These are phyloP conservation scores for Habrosyne pyritoides DNA, from an alignment of 2,888 invertebrate genomes.

Conservation along the genomic window DNA sequence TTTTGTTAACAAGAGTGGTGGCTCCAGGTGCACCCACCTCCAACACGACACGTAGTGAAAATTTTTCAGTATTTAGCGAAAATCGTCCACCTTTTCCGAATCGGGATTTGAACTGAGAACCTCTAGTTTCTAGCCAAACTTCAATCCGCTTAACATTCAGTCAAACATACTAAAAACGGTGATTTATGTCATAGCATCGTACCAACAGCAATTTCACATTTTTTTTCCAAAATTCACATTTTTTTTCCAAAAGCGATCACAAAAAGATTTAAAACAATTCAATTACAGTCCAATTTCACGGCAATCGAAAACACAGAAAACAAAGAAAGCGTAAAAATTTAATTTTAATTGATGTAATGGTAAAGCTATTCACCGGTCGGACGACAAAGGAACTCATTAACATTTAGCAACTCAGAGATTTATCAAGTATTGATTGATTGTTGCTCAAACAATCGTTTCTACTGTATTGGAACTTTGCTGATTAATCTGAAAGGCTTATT, in stretches of 20 bases:
- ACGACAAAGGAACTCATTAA: slow-evolving; percentile 14
- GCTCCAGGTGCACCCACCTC: too few species aligned
- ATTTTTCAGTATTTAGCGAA: too few species aligned
- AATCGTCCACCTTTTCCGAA: too few species aligned
- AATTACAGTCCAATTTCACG: background rate
- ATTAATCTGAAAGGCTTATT: background rate
- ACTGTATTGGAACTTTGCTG: background rate
- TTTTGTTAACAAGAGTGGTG: too few species aligned
- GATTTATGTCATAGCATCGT: too few species aligned
- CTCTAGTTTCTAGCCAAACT: too few species aligned
- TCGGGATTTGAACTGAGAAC: too few species aligned
- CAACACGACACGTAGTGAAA: too few species aligned
- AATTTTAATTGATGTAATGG: background rate
- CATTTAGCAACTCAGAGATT: slow-evolving; percentile 11
- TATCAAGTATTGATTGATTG: slow-evolving; percentile 20
- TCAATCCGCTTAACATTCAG: too few species aligned
- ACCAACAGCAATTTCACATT: too few species aligned
- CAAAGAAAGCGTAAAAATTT: background rate
- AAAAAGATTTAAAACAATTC: background rate
- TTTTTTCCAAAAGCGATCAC: background rate
- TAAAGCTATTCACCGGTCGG: background rate
- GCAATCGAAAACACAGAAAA: background rate
- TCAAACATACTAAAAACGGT: too few species aligned
- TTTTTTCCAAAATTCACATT: background rate
- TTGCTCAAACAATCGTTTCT: slow-evolving; percentile 13